Conservation (phyloP, 2,797 vertebrate species). For the Manis javanica region DNA sequence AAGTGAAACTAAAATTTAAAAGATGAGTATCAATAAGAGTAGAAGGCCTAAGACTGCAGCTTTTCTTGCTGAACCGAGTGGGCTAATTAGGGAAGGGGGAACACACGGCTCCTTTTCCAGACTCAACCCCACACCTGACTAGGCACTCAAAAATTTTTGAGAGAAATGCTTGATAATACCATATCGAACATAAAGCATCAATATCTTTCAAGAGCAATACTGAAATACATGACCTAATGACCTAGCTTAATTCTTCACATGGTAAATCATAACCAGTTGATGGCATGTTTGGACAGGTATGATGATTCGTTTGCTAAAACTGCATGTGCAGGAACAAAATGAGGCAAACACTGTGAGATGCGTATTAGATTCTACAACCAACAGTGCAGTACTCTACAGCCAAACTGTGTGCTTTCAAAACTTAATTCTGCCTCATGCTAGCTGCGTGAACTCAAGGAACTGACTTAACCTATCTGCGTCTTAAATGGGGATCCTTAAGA, state of each 20-base stretch:
- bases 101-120: not conserved
- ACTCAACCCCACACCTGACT: not conserved
- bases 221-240: not conserved
- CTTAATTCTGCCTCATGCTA: not conserved
- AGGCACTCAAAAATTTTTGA: not conserved
- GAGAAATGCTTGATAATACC: not conserved
- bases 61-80: not conserved
- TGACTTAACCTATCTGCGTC: not conserved
- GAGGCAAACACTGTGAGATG: not conserved
- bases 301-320: not conserved
- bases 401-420: not conserved
- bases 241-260: not conserved
- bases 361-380: not conserved
- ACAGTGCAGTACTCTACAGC: not conserved
- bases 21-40: not conserved
- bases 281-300: not conserved
- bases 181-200: not conserved
- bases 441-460: not conserved
- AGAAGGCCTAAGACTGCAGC: not conserved
- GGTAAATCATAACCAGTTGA: not conserved
- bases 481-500: not conserved
- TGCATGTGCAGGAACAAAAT: not conserved
- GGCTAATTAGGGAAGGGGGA: not conserved
- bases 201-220: not conserved
- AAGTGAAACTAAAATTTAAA: constrained; percentile 20